phyloP scores from a whole-genome alignment of 2,888 invertebrate species.

The Meandrusa payeni region DNA sequence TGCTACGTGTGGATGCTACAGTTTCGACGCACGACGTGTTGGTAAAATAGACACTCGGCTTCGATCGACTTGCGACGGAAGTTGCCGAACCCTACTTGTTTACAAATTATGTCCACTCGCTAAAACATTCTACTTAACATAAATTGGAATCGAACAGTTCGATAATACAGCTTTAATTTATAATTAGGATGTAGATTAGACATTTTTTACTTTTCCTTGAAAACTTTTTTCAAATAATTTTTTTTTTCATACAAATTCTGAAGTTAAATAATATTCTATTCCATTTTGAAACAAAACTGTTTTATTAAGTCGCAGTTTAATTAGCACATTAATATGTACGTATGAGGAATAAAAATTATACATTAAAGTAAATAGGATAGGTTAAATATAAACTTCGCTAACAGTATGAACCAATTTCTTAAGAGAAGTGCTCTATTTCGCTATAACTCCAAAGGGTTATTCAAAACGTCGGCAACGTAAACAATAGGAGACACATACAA shows the following conservation, averaged over 20 bases:
- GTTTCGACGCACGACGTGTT: conserved; percentile 37
- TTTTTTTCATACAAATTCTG: no score
- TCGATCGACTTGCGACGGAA: conserved; percentile 53
- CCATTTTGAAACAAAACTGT: no score
- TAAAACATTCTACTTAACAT: conserved; percentile 14
- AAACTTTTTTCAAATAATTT: no score
- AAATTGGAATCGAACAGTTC: conserved; percentile 1
- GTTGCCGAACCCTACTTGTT: conserved; percentile 55
- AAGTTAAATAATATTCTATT: no score
- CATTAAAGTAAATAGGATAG: no score
- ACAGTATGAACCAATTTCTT: no score
- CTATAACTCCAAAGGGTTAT: conserved; percentile 48
- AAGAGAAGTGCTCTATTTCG: conserved; percentile 33
- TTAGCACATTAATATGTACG: no score
- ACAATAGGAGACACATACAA: conserved; percentile 69
- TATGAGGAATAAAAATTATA: no score
- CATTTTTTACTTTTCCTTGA: no score
- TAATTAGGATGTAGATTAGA: no score
- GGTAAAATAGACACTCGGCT: conserved; percentile 48
- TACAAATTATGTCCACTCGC: conserved; percentile 32
- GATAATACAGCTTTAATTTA: conserved; percentile 7
- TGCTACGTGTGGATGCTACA: conserved; percentile 49
- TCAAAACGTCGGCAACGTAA: conserved; percentile 51
- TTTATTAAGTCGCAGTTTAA: no score
- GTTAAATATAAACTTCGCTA: no score